Conservation (phyloP, 2,888 invertebrate species). For the Synanthedon formicaeformis region DNA sequence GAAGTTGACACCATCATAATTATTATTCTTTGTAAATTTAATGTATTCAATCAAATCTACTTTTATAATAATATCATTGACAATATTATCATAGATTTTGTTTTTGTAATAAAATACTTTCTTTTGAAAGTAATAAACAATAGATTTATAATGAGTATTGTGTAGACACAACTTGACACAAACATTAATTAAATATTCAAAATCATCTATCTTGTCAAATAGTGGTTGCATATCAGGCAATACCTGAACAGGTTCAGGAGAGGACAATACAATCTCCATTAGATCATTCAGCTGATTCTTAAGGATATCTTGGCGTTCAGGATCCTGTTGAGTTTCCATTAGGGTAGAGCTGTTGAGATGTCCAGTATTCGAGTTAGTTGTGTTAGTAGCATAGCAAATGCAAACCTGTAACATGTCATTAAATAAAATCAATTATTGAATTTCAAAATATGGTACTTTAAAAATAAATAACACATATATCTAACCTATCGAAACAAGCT, state of each 20-base stretch:
- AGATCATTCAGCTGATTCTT: conserved; percentile 31
- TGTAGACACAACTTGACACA: conserved; percentile 35
- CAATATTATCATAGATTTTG: conserved; percentile 18
- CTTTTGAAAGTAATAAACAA: conserved; percentile 45
- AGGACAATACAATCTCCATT: conserved; percentile 18
- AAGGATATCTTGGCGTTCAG: conserved; percentile 38
- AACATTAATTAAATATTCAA: conserved; percentile 28
- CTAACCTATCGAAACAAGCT: too few relatives aligned
- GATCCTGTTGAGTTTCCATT: conserved; percentile 15
- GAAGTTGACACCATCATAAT: conserved; percentile 37
- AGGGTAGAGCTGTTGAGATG: conserved; percentile 2
- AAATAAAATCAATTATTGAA: too few relatives aligned
- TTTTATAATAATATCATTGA: conserved; percentile 44
- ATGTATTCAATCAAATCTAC: conserved; percentile 56
- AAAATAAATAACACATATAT: too few relatives aligned
- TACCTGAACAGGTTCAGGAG: conserved; percentile 23
- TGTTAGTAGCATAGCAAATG: conserved; percentile 17
- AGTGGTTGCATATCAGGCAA: conserved; percentile 28
- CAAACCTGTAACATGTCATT: conserved; percentile 19
- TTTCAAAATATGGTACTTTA: too few relatives aligned
- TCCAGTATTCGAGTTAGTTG: conserved; percentile 10
- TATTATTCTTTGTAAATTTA: conserved; percentile 38
- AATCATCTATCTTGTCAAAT: conserved; percentile 43
- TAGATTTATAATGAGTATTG: conserved; percentile 34
- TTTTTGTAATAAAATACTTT: conserved; percentile 28